A percentile compares a stretch with the other conserved stretches of the same genome.
These are phyloP conservation scores for Apantesis nais DNA, from an alignment of 2,888 invertebrate genomes.

Conservation along the genomic window DNA sequence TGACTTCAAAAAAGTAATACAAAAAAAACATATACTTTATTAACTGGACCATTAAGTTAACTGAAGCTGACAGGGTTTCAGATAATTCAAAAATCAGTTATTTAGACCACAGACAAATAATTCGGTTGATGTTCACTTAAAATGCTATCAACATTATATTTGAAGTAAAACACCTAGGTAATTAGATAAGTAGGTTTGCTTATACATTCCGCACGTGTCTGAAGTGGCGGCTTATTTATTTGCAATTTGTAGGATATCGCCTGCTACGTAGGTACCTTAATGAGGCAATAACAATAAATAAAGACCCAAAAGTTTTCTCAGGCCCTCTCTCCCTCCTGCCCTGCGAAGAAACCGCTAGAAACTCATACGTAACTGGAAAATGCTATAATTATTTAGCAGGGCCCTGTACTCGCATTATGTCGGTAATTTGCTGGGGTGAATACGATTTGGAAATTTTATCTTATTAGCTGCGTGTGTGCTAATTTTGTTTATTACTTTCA, in stretches of 20 bases:
- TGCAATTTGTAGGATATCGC: constrained; percentile 84
- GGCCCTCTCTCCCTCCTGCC: constrained; percentile 74
- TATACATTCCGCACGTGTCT: constrained; percentile 72
- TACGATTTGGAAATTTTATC: constrained; percentile 50
- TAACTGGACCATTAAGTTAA: not conserved
- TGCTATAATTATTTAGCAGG: constrained; percentile 69
- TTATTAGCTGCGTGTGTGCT: constrained; percentile 39
- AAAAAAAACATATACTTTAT: not conserved
- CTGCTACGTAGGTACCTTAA: constrained; percentile 82
- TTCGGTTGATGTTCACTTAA: not conserved
- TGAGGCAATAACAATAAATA: constrained; percentile 86
- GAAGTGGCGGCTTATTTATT: constrained; percentile 77
- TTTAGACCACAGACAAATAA: not conserved
- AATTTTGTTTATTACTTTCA: constrained; percentile 29
- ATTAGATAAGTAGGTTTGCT: constrained; percentile 63
- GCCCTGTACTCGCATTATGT: constrained; percentile 50
- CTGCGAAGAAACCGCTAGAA: constrained; percentile 76
- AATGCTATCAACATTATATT: constrained; percentile 23
- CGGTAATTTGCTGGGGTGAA: constrained; percentile 58
- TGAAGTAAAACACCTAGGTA: constrained; percentile 42
- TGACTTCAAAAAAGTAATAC: not conserved
- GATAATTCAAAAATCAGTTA: not conserved
- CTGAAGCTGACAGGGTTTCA: not conserved
- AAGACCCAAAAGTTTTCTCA: constrained; percentile 84
- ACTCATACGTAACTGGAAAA: constrained; percentile 74